These are phyloP conservation scores for Rhabdomys dilectus DNA, from an alignment of 2,113 vertebrate species.

Conservation along the genomic window DNA sequence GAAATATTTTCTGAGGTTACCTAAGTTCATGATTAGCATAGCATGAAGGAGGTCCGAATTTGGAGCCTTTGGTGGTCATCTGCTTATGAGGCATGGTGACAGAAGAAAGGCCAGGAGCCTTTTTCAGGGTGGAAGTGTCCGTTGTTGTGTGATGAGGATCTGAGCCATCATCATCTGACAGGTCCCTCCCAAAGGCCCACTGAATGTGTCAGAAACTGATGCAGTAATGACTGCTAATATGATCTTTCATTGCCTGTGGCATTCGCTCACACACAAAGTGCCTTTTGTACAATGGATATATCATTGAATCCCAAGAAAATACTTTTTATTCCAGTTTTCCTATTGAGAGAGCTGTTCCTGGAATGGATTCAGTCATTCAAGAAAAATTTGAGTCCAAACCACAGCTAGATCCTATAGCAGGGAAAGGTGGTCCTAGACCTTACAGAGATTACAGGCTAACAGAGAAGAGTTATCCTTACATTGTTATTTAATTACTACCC, in stretches of 20 bases:
- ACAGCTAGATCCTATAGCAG: neutral
- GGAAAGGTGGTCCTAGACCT: neutral
- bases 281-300: neutral
- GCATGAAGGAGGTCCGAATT: neutral
- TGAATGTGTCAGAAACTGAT: conserved; percentile 41
- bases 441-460: neutral
- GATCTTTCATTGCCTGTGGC: neutral
- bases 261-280: neutral
- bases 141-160: conserved; percentile 1
- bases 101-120: neutral
- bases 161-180: neutral
- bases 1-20: neutral
- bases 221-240: neutral
- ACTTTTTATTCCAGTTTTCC: neutral
- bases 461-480: neutral
- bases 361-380: conserved; percentile 22
- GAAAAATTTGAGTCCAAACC: neutral
- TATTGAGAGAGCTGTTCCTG: neutral
- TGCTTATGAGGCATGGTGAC: neutral
- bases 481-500: neutral
- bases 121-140: neutral
- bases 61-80: neutral
- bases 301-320: neutral
- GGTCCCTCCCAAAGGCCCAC: neutral
- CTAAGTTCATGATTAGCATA: neutral